phyloP scores from a whole-genome alignment of 2,113 vertebrate genomes.

The Perca flavescens region DNA sequence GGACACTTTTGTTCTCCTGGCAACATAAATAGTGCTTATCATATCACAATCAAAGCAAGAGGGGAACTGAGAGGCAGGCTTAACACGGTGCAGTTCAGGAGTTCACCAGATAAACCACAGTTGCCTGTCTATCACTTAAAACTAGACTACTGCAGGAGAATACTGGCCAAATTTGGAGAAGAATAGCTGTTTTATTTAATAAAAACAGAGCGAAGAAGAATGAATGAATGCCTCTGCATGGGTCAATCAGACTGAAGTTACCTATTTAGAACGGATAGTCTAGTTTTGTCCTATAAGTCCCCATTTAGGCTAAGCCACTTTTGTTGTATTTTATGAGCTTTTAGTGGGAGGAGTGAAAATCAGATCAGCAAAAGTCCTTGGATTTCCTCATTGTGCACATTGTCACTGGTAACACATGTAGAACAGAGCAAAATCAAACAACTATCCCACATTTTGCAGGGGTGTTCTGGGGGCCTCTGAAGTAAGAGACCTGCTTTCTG shows the following conservation, averaged over 20 bases:
- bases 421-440: background rate
- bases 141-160: background rate
- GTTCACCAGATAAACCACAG: constrained; percentile 61
- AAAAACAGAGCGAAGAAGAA: background rate
- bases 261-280: background rate
- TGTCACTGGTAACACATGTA: background rate
- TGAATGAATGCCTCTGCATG: background rate
- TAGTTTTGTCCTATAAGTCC: too few species aligned
- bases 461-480: background rate
- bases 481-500: background rate
- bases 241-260: background rate
- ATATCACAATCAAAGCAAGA: constrained; percentile 58
- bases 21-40: constrained; percentile 69
- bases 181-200: background rate
- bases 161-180: background rate
- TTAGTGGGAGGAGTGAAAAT: background rate
- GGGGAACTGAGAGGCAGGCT: constrained; percentile 34
- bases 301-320: background rate
- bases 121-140: constrained; percentile 13
- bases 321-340: background rate
- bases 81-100: constrained; percentile 54
- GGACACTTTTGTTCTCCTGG: constrained; percentile 61
- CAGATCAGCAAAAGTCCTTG: background rate
- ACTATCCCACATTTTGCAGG: background rate
- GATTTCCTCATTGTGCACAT: background rate